Evolutionary conservation across 1,140 invertebrate genomes (phyloP).

Genomic region (Latrodectus geometricus): DNA sequence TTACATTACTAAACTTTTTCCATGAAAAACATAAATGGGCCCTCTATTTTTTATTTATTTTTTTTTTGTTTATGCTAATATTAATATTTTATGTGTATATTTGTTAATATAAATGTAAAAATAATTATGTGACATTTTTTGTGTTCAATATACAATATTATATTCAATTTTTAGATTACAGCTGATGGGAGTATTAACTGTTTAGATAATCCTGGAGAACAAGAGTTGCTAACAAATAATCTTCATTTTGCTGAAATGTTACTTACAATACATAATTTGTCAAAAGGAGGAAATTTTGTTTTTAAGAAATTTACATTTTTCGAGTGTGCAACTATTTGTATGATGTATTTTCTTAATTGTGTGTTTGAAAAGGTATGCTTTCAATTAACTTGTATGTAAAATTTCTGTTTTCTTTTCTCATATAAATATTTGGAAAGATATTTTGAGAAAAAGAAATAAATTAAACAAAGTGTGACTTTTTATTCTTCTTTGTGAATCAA

Average conservation of each 20-base stretch:
- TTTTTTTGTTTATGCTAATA: too few relatives aligned
- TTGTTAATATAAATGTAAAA: neutral
- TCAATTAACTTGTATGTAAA: too few relatives aligned
- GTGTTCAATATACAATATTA: neutral
- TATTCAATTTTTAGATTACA: slow-evolving; percentile 74
- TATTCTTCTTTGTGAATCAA: too few relatives aligned
- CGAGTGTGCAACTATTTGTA: slow-evolving; percentile 81
- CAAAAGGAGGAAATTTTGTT: slow-evolving; percentile 81
- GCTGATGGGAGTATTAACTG: slow-evolving; percentile 96
- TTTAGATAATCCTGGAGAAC: slow-evolving; percentile 82
- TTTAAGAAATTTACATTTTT: slow-evolving; percentile 95
- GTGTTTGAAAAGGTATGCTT: slow-evolving; percentile 76
- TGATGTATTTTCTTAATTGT: slow-evolving; percentile 84
- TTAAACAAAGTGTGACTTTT: too few relatives aligned
- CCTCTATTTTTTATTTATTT: too few relatives aligned
- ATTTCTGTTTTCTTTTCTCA: too few relatives aligned
- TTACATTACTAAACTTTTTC: too few relatives aligned
- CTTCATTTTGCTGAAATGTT: slow-evolving; percentile 87
- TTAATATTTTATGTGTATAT: neutral
- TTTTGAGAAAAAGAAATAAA: too few relatives aligned
- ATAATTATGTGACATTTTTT: neutral
- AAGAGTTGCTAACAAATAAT: slow-evolving; percentile 81
- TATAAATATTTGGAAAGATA: too few relatives aligned
- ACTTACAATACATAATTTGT: slow-evolving; percentile 79
- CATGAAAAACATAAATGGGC: too few relatives aligned